These are phyloP conservation scores for Listrodromus nycthemerus DNA, from an alignment of 2,888 invertebrate species.

Conservation along the genomic window DNA sequence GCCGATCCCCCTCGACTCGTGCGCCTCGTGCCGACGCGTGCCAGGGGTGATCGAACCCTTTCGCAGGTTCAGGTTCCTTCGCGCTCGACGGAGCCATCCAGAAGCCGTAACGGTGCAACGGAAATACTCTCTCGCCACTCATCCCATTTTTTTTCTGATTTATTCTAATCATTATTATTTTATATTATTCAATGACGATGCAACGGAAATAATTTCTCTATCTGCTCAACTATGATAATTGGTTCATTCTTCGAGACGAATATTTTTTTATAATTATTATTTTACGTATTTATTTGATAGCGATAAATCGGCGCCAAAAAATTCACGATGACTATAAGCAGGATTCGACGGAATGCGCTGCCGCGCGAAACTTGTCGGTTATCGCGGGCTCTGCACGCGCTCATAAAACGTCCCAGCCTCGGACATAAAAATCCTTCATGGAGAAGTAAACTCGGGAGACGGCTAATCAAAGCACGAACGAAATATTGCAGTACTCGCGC, in stretches of 20 bases:
- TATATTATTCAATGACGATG: too few species aligned
- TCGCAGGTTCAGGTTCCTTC: conserved; percentile 43
- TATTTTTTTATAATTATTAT: too few species aligned
- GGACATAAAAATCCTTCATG: not conserved
- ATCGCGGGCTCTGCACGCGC: not conserved
- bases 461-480: not conserved
- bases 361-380: not conserved
- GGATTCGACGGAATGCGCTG: not conserved
- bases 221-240: too few species aligned
- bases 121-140: too few species aligned
- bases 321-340: not conserved
- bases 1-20: not conserved
- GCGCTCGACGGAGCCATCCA: conserved; percentile 8
- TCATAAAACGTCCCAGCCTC: not conserved
- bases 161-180: too few species aligned
- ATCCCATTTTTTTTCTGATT: too few species aligned
- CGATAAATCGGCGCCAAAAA: not conserved
- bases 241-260: too few species aligned
- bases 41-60: conserved; percentile 53
- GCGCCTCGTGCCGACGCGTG: conserved; percentile 44
- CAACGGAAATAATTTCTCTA: too few species aligned
- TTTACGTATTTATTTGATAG: not conserved
- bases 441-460: not conserved
- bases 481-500: not conserved
- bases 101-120: conserved; percentile 32